These are phyloP conservation scores for Archips xylosteana DNA, from an alignment of 2,888 invertebrate genomes.

Conservation along the genomic window DNA sequence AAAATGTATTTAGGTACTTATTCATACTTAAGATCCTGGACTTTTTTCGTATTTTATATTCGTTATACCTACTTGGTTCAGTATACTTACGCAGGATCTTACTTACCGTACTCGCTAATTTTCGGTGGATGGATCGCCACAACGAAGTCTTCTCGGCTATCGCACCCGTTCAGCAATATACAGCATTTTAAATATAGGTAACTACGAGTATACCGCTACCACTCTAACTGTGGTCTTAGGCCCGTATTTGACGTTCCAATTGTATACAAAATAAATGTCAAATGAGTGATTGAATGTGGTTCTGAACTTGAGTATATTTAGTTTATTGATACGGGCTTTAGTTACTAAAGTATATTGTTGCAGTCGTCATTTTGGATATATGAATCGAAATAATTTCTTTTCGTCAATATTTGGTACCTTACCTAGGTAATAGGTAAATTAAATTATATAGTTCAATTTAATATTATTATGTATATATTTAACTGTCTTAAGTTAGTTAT, in stretches of 20 bases:
- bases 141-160: neutral
- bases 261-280: too few species aligned
- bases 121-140: neutral
- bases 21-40: neutral
- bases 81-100: conserved; percentile 3
- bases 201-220: neutral
- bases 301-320: neutral
- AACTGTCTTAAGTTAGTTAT: too few species aligned
- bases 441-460: too few species aligned
- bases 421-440: too few species aligned
- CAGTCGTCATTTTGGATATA: neutral
- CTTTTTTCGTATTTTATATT: neutral
- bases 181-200: neutral
- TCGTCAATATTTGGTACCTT: too few species aligned
- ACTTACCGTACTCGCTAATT: neutral
- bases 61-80: neutral
- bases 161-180: neutral
- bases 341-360: too few species aligned
- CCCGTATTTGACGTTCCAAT: neutral
- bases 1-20: too few species aligned
- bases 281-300: too few species aligned
- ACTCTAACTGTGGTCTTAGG: neutral
- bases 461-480: too few species aligned
- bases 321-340: neutral
- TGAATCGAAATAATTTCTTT: too few species aligned